A percentile compares a stretch with the other conserved stretches of the same genome.
Evolutionary conservation across 2,797 vertebrate species (phyloP).

Genomic region (Rhinogobio ventralis): DNA sequence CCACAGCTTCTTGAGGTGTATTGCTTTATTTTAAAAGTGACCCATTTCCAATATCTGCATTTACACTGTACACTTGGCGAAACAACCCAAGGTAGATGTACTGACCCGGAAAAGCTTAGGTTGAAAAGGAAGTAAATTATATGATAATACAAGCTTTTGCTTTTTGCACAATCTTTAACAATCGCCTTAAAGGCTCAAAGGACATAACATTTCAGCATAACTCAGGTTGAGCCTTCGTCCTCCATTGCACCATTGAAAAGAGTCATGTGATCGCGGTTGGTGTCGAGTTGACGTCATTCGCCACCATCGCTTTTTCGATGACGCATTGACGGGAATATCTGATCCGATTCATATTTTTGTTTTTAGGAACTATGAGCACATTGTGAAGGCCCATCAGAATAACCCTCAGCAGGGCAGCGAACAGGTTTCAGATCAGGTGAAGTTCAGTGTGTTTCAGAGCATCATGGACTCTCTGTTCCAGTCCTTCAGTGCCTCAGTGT

Average conservation of each 20-base stretch:
- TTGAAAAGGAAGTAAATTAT: background rate
- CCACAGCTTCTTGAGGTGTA: too few species aligned
- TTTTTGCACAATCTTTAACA: background rate
- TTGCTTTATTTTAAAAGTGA: background rate
- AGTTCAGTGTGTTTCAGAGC: conserved; percentile 96
- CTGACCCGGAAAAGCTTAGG: background rate
- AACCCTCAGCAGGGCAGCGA: conserved; percentile 91
- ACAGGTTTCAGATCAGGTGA: conserved; percentile 94
- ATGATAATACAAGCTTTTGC: background rate
- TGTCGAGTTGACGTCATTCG: background rate
- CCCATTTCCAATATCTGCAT: background rate
- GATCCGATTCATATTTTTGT: background rate
- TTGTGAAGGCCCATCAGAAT: conserved; percentile 96
- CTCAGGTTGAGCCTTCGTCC: background rate
- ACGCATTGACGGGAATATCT: background rate
- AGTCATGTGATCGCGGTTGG: background rate
- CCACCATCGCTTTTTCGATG: background rate
- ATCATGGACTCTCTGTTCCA: conserved; percentile 99
- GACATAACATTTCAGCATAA: background rate
- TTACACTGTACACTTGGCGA: background rate
- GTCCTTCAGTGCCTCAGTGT: conserved; percentile 93
- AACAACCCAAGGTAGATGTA: too few species aligned
- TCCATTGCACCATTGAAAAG: background rate
- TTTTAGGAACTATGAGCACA: conserved; percentile 97
- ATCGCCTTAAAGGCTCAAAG: background rate